These are phyloP conservation scores for Edolisoma coerulescens DNA, from an alignment of 2,113 vertebrate species.

Conservation along the genomic window DNA sequence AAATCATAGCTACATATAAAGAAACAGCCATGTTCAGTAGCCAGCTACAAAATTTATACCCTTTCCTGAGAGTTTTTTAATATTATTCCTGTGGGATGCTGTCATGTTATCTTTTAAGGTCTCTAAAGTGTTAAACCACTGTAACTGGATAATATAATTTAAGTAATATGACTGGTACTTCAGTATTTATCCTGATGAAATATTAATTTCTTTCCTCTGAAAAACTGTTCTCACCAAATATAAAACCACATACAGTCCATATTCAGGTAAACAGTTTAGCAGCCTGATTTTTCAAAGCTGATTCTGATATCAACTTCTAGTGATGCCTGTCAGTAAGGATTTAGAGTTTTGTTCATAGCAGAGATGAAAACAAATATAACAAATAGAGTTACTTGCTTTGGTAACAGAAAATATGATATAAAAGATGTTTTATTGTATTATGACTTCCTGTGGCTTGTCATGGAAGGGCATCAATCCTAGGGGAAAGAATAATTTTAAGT, in stretches of 20 bases:
- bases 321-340: neutral
- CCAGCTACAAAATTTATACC: neutral
- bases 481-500: neutral
- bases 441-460: neutral
- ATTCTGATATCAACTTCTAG: neutral
- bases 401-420: neutral
- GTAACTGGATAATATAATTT: neutral
- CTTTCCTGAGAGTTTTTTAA: neutral
- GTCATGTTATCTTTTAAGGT: neutral
- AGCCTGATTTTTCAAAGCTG: neutral
- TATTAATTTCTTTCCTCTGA: neutral
- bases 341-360: neutral
- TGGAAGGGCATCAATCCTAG: neutral
- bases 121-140: neutral
- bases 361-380: neutral
- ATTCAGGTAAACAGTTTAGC: neutral
- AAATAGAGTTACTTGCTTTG: neutral
- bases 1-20: neutral
- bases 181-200: neutral
- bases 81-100: neutral
- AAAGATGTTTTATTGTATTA: neutral
- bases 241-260: neutral
- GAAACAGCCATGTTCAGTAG: neutral
- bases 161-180: neutral
- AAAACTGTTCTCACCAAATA: neutral